Base-by-base conservation (phyloP, 2,113 vertebrate genomes). In the Oxygymnocypris stewartii region DNA sequence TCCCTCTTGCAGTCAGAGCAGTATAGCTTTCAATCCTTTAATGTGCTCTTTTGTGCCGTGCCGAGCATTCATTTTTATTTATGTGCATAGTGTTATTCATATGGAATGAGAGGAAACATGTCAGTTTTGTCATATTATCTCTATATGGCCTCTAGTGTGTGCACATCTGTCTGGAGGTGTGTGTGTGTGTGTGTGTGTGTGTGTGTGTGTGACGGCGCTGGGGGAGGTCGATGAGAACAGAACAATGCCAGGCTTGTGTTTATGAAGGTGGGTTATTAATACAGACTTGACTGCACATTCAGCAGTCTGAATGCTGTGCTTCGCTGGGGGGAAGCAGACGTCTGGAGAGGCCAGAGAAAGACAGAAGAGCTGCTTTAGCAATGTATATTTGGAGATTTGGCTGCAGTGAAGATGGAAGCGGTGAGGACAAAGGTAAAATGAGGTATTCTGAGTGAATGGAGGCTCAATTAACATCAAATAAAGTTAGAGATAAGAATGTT, bases 211-310 rank as follows among this genome's bases (percentile, higher is more conserved):
- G 16, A 12, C 23, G 2, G 25, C 65, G 12, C 61, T 35, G 65
- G 6, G 28, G 10, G 65, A 57, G 18, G 35, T 28, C n/a, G n/a
- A 35, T 23, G 16, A 4, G 12, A 61, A 13, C 74, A 79, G 84
- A 91, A 92, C 91, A 93, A 92, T 89, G 90, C 51, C 86, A n/a
- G 81, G 28, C 28, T 35, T 73, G 35, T 73, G 57, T 85, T 79
- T 84, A 54, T 88, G 87, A 84, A 84, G 88, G 79, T 84, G 54
- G 80, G 67, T 92, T 90, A 82, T 86, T 88, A 14, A 77, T 35
- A 35, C 65, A 67, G 63, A 31, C 25, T 31, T 67, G 35, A 73
- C 2, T 63, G 63, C 81, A 83, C 51, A 63, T 69, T 89, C 25
- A 87, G 86, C 85, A 12, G 63, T 88, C 7, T 20, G 35, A 37